Percentiles rank a stretch among this genome's conserved stretches.
phyloP scores from a whole-genome alignment of 1,140 invertebrate genomes.

The Pseudomyrmex sp. region DNA sequence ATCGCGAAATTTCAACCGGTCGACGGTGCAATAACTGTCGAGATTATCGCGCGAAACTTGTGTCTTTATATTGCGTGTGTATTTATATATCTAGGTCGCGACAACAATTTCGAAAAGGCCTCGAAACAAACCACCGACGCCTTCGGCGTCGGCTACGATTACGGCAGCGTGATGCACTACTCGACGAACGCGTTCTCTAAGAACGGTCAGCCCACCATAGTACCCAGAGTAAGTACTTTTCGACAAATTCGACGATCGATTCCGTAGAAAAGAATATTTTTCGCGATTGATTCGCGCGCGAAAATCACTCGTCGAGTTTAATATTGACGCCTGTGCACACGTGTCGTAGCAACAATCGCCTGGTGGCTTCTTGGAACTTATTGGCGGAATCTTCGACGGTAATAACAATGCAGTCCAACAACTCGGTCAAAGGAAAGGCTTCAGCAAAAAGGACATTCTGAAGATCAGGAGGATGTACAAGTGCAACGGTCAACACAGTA shows the following conservation, averaged over 20 bases:
- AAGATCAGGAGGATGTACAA: slow-evolving; percentile 93
- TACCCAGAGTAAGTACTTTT: slow-evolving; percentile 86
- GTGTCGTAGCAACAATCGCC: slow-evolving; percentile 60
- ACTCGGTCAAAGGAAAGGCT: slow-evolving; percentile 89
- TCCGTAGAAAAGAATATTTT: neutral
- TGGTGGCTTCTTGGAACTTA: slow-evolving; percentile 66
- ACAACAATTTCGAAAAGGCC: slow-evolving; percentile 90
- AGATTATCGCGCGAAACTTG: slow-evolving; percentile 17
- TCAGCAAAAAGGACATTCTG: slow-evolving; percentile 89
- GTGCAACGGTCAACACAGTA: slow-evolving; percentile 83
- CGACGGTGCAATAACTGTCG: neutral
- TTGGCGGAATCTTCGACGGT: slow-evolving; percentile 73
- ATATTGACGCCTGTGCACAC: neutral
- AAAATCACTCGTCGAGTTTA: too few species aligned
- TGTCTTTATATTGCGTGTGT: slow-evolving; percentile 27
- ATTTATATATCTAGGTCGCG: slow-evolving; percentile 83
- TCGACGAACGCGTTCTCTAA: slow-evolving; percentile 91
- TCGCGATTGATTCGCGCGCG: too few species aligned
- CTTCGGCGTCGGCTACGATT: slow-evolving; percentile 91
- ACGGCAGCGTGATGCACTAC: slow-evolving; percentile 94
- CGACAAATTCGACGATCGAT: neutral
- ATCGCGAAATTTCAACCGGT: neutral
- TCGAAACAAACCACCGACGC: slow-evolving; percentile 85
- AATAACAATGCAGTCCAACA: slow-evolving; percentile 33
- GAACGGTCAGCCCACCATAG: slow-evolving; percentile 90